Percentiles rank a stretch among this genome's conserved stretches.
Evolutionary conservation across 2,113 vertebrate species (phyloP).

Genomic region (Tachuris rubrigastra): DNA sequence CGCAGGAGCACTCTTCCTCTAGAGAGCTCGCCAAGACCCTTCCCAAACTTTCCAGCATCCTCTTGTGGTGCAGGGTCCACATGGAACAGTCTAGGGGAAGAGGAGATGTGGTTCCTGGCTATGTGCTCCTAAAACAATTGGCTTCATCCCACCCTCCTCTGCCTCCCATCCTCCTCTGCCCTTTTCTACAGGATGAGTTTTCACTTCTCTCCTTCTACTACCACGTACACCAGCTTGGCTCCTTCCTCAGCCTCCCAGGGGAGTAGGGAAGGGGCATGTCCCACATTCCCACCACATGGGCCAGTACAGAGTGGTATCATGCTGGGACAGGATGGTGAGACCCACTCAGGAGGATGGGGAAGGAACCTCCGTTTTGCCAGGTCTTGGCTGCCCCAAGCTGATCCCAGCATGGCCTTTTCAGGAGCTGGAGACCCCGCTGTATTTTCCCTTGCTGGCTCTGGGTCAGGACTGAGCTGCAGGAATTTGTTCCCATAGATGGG

Average conservation of each 20-base stretch:
- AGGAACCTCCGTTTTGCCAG: not conserved
- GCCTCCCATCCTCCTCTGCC: not conserved
- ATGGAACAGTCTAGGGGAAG: slow-evolving; percentile 27
- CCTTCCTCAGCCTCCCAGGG: not conserved
- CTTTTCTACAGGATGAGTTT: not conserved
- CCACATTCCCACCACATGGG: too few species aligned
- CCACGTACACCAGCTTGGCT: not conserved
- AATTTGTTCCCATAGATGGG: not conserved
- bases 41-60: not conserved
- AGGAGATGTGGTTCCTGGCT: not conserved
- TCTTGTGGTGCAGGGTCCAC: not conserved
- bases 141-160: not conserved
- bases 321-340: not conserved
- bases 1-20: not conserved
- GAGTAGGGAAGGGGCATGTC: not conserved
- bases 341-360: not conserved
- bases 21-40: not conserved
- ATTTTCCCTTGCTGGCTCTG: not conserved
- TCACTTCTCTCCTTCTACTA: not conserved
- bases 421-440: not conserved
- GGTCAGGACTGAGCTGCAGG: not conserved
- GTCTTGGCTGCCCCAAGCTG: not conserved
- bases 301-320: not conserved
- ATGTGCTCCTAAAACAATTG: not conserved
- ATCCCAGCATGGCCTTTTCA: not conserved